Evolutionary conservation across 2,113 vertebrate genomes (phyloP).

Genomic region (Halcyon malimbica): DNA sequence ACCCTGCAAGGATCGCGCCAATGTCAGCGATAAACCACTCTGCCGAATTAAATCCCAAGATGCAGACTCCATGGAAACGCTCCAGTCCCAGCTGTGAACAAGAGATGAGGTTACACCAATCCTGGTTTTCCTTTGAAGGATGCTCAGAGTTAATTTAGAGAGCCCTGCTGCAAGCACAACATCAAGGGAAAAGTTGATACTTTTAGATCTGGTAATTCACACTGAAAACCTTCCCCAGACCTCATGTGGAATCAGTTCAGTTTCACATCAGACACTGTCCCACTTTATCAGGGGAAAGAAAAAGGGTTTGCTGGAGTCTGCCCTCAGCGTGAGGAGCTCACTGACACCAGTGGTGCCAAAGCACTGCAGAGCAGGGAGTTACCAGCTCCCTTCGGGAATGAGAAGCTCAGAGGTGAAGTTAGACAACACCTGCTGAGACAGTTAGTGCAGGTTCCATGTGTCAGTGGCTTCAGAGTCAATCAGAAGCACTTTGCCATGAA

Average conservation of each 20-base stretch:
- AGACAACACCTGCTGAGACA: neutral
- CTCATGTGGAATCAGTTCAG: neutral
- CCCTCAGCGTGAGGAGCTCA: neutral
- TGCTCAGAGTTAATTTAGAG: neutral
- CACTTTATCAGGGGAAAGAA: neutral
- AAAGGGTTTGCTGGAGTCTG: neutral
- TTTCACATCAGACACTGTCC: neutral
- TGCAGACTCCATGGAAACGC: slow-evolving; percentile 89
- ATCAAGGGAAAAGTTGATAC: neutral
- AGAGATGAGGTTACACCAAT: neutral
- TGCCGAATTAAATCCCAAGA: slow-evolving; percentile 90
- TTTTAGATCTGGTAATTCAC: fast-evolving
- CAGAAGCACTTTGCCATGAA: neutral
- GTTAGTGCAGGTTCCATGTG: neutral
- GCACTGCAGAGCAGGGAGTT: neutral
- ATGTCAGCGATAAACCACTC: slow-evolving; percentile 92
- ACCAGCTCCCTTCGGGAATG: neutral
- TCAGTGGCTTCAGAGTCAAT: neutral
- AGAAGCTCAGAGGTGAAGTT: neutral
- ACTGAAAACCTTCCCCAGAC: neutral
- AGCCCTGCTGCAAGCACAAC: neutral
- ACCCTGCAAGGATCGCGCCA: slow-evolving; percentile 91
- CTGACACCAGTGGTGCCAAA: fast-evolving
- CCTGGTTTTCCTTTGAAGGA: neutral
- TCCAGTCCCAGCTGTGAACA: slow-evolving; percentile 87